Evolutionary conservation across 2,797 vertebrate genomes (phyloP).

Genomic region (Sebastes cheni): DNA sequence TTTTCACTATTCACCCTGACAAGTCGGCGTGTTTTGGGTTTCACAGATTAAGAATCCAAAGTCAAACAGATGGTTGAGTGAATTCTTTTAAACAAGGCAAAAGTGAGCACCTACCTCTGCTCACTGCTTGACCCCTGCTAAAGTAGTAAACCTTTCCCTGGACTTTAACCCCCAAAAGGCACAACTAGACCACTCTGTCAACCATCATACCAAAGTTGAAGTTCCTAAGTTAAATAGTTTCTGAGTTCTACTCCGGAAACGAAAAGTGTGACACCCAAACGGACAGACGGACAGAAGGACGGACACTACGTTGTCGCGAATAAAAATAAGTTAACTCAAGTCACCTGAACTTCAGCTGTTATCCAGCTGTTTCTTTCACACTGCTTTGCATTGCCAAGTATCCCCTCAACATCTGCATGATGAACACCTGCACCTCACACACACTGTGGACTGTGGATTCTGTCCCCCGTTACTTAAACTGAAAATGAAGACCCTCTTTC

Average conservation of each 20-base stretch:
- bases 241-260: no score
- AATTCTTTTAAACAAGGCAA: not conserved
- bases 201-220: no score
- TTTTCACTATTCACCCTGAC: not conserved
- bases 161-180: no score
- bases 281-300: no score
- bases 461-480: not conserved
- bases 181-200: no score
- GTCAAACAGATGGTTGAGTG: not conserved
- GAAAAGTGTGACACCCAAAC: no score
- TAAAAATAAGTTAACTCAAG: no score
- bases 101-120: fast-evolving
- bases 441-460: not conserved
- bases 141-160: no score
- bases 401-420: not conserved
- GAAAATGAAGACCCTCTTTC: not conserved
- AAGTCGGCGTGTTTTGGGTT: not conserved
- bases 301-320: no score
- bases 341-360: not conserved
- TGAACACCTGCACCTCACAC: not conserved
- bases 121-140: no score
- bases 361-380: not conserved
- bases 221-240: no score
- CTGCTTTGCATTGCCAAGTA: not conserved
- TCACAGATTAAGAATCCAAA: not conserved